Percentiles rank a stretch among this genome's conserved stretches.
Conservation (phyloP, 2,888 invertebrate genomes). For the Cephus runcator region DNA sequence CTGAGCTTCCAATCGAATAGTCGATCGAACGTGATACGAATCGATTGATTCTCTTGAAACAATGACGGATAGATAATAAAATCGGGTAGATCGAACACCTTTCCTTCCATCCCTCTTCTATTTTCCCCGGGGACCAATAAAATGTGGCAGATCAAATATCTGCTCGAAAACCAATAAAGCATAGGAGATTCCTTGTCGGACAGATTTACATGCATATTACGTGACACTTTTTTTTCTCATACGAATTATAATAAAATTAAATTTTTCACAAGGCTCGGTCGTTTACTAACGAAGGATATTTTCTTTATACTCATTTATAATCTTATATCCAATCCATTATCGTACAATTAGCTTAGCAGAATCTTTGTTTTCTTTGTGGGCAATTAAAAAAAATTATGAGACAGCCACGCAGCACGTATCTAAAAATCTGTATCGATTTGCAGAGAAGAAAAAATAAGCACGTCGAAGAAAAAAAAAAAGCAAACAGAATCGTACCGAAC, state of each 20-base stretch:
- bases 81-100: background rate
- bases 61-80: background rate
- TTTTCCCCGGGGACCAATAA: background rate
- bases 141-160: background rate
- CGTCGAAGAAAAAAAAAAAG: background rate
- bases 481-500: background rate
- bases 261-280: background rate
- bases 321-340: background rate
- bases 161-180: background rate
- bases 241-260: background rate
- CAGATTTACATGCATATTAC: background rate
- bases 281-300: background rate
- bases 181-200: background rate
- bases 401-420: background rate
- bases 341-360: background rate
- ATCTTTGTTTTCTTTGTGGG: background rate
- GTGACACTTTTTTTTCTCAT: background rate
- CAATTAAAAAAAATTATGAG: background rate
- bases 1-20: background rate
- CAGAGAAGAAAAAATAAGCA: background rate
- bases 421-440: background rate
- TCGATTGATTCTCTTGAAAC: background rate
- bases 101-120: background rate
- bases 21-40: background rate
- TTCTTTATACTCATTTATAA: background rate